Evolutionary conservation across 2,888 invertebrate species (phyloP).

Genomic region (Acrobasis suavella): DNA sequence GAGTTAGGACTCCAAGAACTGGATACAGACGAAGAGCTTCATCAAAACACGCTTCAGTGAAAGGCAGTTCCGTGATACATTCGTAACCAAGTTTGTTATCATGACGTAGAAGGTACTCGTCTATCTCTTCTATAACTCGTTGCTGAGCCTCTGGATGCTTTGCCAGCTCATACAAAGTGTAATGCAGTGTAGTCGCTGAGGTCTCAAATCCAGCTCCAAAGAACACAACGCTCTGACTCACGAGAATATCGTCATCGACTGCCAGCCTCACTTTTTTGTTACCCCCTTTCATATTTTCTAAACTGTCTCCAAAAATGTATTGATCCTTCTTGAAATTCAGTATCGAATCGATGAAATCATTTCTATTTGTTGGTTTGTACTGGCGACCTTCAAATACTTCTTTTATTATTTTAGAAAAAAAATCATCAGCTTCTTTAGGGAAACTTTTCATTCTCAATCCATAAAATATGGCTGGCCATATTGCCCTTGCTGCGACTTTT

Average conservation of each 20-base stretch:
- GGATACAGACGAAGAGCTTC: conserved; percentile 59
- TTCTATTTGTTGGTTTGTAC: conserved; percentile 41
- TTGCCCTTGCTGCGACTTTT: conserved; percentile 32
- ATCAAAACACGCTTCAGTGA: conserved; percentile 50
- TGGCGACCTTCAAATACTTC: conserved; percentile 44
- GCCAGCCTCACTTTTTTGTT: conserved; percentile 39
- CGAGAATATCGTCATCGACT: conserved; percentile 64
- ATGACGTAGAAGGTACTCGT: conserved; percentile 44
- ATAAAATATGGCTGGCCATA: conserved; percentile 58
- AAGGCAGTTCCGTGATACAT: conserved; percentile 51
- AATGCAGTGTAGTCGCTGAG: conserved; percentile 46
- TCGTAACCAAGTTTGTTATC: conserved; percentile 44
- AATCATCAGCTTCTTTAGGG: conserved; percentile 38
- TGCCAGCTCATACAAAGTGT: conserved; percentile 52
- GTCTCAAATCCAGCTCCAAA: conserved; percentile 63
- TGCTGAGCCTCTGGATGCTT: conserved; percentile 44
- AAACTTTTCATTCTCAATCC: conserved; percentile 42
- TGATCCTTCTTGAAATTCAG: conserved; percentile 46
- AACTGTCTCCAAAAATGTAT: conserved; percentile 44
- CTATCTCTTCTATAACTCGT: conserved; percentile 47
- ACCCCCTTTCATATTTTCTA: conserved; percentile 40
- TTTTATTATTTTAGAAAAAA: conserved; percentile 46
- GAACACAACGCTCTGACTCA: conserved; percentile 77
- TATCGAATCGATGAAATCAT: conserved; percentile 57
- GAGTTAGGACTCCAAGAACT: conserved; percentile 44